Base-by-base conservation (phyloP, 2,113 vertebrate genomes). In the Megaceryle torquata region DNA sequence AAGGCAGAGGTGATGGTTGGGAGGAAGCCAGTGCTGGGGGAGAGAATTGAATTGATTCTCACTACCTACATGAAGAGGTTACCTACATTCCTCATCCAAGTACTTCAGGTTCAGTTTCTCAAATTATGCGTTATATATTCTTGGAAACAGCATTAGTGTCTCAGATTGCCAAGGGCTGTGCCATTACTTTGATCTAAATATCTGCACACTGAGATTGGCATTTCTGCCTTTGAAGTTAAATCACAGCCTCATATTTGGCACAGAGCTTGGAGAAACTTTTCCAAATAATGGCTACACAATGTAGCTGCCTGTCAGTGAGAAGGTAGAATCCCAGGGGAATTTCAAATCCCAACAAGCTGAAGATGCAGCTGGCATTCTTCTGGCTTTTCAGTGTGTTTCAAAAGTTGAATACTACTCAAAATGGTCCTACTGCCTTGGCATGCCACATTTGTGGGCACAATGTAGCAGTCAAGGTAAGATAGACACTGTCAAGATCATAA, bases 211-310 rank as follows among this genome's bases (percentile, higher is more conserved):
- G 43, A 53, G 57, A 89, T 28, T 89, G 77, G 57, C 61, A 79
- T 82, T 96, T 86, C 39, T 89, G 65, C 51, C 48, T 92, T 87
- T 75, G 76, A 93, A 89, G 67, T 86, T 60, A 82, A 69, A 77
- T 90, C 35, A 44, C 16, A 67, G 35, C 24, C 16, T 88, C 6
- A 0, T 63, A 44, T 70, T 91, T 93, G 76, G 76, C 79, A 88
- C 43, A 78, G 43, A 67, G 11, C 48, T 94, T 82, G 48, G 48
- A 72, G 76, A 80, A 94, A 68, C 10, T 65, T 77, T 84, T 92
- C 64, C 75, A 84, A 81, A 83, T 71, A 59, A 78, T 68, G 48
- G 60, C 82, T 96, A 28, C 33, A n/a, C 41, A 91, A 48, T 63
- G 56, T 60, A 93, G 31, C 43, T 86, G 76, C 33, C 78, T 91